Conservation (phyloP, 2,113 vertebrate genomes). For the Hippoglossus stenolepis region DNA sequence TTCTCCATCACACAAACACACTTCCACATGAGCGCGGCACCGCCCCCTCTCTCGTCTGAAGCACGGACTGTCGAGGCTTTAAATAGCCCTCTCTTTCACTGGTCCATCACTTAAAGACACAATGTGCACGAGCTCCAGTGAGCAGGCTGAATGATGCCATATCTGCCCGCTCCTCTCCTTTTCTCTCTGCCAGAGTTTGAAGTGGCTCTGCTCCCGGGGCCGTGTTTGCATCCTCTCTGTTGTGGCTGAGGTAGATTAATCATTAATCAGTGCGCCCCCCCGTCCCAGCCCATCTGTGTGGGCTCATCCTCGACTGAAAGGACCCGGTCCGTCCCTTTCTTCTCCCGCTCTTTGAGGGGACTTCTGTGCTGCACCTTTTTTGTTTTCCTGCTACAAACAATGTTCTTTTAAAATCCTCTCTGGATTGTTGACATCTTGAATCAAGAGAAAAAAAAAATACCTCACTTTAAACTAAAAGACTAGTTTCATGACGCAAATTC, state of each 20-base stretch:
- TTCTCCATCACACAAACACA: neutral
- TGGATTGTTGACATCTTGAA: too few species aligned
- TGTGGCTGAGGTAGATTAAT: conserved; percentile 65
- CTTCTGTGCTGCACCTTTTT: too few species aligned
- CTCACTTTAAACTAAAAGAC: too few species aligned
- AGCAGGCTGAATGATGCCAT: conserved; percentile 59
- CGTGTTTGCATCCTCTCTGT: conserved; percentile 51
- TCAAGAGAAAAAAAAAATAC: too few species aligned
- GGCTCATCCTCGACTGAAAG: conserved; percentile 40
- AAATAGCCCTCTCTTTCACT: conserved; percentile 66
- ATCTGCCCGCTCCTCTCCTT: conserved; percentile 33
- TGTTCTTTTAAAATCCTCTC: too few species aligned
- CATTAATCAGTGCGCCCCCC: conserved; percentile 60
- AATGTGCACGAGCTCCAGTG: conserved; percentile 72
- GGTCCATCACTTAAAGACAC: conserved; percentile 65
- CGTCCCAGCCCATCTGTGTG: conserved; percentile 59
- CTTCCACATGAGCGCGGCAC: neutral
- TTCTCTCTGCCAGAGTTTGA: conserved; percentile 44
- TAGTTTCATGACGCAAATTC: too few species aligned
- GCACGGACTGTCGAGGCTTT: conserved; percentile 38
- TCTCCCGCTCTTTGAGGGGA: too few species aligned
- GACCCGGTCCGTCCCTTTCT: too few species aligned
- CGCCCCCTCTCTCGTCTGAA: conserved; percentile 25
- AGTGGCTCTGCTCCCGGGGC: conserved; percentile 44
- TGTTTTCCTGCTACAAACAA: too few species aligned